A percentile compares a stretch with the other conserved stretches of the same genome.
Evolutionary conservation across 2,797 vertebrate genomes (phyloP).

Genomic region (Delichon dasypus): DNA sequence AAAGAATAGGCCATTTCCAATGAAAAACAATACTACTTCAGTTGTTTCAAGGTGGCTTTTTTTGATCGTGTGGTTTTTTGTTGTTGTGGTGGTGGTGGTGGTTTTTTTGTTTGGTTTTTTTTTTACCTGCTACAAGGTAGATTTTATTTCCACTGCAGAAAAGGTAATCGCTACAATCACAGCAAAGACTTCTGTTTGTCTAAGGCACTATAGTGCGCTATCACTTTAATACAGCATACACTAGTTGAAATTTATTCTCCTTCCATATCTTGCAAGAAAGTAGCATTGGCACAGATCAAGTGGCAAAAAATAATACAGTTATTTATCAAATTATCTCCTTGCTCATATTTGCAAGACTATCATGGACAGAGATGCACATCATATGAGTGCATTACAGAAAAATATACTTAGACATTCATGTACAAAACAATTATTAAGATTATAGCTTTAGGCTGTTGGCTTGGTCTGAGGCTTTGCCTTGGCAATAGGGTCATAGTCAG

Average conservation of each 20-base stretch:
- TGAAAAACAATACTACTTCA: slow-evolving; percentile 25
- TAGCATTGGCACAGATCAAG: neutral
- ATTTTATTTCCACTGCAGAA: slow-evolving; percentile 36
- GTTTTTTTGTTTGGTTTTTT: neutral
- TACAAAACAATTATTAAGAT: neutral
- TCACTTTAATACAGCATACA: neutral
- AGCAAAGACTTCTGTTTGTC: slow-evolving; percentile 52
- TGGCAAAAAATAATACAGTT: neutral
- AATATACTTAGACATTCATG: neutral
- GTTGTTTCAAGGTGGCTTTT: neutral
- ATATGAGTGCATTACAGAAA: neutral
- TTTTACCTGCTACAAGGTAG: neutral
- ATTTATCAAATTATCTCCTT: neutral
- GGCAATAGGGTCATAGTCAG: neutral
- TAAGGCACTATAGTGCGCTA: neutral
- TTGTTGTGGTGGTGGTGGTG: neutral
- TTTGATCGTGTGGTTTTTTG: too few relatives aligned
- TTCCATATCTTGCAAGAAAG: neutral
- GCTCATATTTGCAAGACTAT: neutral
- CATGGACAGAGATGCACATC: neutral
- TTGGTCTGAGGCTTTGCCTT: neutral
- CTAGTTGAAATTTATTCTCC: neutral
- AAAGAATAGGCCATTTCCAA: slow-evolving; percentile 15
- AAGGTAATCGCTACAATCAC: slow-evolving; percentile 31
- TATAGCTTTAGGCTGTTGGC: neutral